Base-by-base conservation (phyloP, 2,888 invertebrate species). In the Brachylomia viminalis region DNA sequence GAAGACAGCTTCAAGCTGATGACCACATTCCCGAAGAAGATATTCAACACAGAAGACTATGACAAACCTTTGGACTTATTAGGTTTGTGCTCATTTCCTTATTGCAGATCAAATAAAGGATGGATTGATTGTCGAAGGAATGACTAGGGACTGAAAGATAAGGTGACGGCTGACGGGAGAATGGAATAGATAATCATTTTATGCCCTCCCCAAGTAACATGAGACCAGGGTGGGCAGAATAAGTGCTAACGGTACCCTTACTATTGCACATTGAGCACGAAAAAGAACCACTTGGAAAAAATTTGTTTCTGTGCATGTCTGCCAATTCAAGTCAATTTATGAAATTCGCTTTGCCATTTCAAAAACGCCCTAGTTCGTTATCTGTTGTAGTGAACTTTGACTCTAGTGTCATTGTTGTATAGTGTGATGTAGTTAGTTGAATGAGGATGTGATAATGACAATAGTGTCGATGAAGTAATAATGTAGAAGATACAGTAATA, bases 11-110 rank as follows among this genome's bases (percentile, higher is more conserved):
- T 99, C 94, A 97, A 98, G 73, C 95, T 99, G 86, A 99, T 99
- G 98, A 99, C 99, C 5, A 98, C 97, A 90, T 99, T 99, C 95
- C 99, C 99, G 13, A 98, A 98, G 90, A 98, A 98, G 95, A 97
- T 99, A 71, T 99, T 99, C 92, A 97, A 97, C 1, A 97, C 96
- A 20, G 99, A 99, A 6, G 99, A 99, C 92, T 99, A 98, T 94
- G 98, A 98, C 77, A 98, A 98, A 91, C 98, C 99, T 0, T 95
- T 99, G 86, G 98, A 98, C 87, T 97, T 97, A 83, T 97, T 99
- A 95, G 98, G 98, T 98, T 94, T 94, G 86, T 81, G 13, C 13
- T 30, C 33, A 30, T 66, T 72, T 49, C 6, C 0, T 45, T n/a
- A 30, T 13, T 6, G 20, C 1, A n/a, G 17, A 42, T 11, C 4